Percentiles rank a stretch among this genome's conserved stretches.
Evolutionary conservation across 2,888 invertebrate genomes (phyloP).

Genomic region (Proisotoma minuta): DNA sequence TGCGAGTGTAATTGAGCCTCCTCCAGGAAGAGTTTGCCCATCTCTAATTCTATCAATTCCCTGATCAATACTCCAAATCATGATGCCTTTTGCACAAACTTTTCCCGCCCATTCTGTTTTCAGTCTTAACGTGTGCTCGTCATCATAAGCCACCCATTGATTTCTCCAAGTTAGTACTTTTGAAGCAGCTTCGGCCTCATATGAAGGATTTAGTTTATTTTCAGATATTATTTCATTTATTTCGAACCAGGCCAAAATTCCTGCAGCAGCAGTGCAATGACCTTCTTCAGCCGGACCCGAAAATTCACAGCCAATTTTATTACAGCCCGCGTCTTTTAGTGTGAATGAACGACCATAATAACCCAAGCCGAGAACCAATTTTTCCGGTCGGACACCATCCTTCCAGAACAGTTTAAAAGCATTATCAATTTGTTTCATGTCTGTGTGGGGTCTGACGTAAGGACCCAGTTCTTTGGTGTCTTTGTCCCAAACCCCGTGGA

Average conservation of each 20-base stretch:
- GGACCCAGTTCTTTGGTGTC: conserved; percentile 21
- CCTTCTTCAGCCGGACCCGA: conserved; percentile 18
- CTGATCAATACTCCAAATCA: conserved; percentile 34
- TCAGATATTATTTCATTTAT: conserved; percentile 13
- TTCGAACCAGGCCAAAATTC: conserved; percentile 29
- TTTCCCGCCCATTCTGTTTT: conserved; percentile 22
- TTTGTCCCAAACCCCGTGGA: conserved; percentile 28
- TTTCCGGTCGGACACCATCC: conserved; percentile 25
- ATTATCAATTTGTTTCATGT: conserved; percentile 22
- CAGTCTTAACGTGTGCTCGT: conserved; percentile 18
- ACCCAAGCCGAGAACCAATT: conserved; percentile 22
- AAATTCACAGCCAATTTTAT: conserved; percentile 24
- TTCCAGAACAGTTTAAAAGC: conserved; percentile 20
- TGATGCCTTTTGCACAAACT: conserved; percentile 20
- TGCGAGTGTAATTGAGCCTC: too few species aligned
- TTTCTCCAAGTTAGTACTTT: neutral
- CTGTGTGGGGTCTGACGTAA: conserved; percentile 20
- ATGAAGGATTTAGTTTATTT: conserved; percentile 5
- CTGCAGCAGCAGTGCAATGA: conserved; percentile 25
- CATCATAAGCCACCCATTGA: conserved; percentile 31
- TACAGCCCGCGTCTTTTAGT: conserved; percentile 14
- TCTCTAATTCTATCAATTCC: conserved; percentile 10
- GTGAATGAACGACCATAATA: conserved; percentile 26
- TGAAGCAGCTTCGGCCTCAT: neutral
- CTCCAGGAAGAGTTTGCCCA: too few species aligned